Base-by-base conservation (phyloP, 2,797 vertebrate species). In the Stomatorhinus walkeri region DNA sequence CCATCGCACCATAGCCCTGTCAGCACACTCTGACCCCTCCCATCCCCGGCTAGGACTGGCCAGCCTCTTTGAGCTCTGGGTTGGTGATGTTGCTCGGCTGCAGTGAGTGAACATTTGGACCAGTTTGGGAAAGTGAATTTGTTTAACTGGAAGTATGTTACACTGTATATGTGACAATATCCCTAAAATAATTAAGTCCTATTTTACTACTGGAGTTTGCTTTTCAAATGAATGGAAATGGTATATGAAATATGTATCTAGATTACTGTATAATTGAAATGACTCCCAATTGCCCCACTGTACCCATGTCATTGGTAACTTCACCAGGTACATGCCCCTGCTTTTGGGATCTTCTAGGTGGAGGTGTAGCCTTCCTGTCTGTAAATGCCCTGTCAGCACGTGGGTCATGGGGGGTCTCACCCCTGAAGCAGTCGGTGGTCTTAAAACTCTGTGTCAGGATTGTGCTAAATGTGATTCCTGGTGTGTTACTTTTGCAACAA, bases 71-170 rank as follows among this genome's bases (percentile, higher is more conserved):
- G 28, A 72, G 6, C 72, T 43, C 72, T 79, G 36, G 6, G 81
- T 22, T 19, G 79, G 16, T 83, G n/a, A 10, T 46, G n/a, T 49
- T 51, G 46, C 22, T 51, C 12, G 0, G 81, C 46, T 48, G 9
- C 81, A 84, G 81, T 43, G 22, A 48, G 22, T 24, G 40, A 49
- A 46, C 32, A 46, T 9, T 40, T 46, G 9, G 16, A 22, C n/a
- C 9, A n/a, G 81, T 49, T 22, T 84, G 81, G n/a, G 22, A 83
- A 43, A 46, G 40, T 88, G 54, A 54, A 48, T 3, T 54, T 48
- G 22, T 84, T 64, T 84, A 48, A 68, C 12, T 48, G 88, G 81
- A 32, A 85, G 54, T 64, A 64, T 19, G n/a, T 85, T 89, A 28
- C 32, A 40, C 40, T 68, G 32, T 51, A 43, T 81, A 28, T 64